Evolutionary conservation across 2,113 vertebrate species (phyloP).

Genomic region (Cyphotilapia sp.): DNA sequence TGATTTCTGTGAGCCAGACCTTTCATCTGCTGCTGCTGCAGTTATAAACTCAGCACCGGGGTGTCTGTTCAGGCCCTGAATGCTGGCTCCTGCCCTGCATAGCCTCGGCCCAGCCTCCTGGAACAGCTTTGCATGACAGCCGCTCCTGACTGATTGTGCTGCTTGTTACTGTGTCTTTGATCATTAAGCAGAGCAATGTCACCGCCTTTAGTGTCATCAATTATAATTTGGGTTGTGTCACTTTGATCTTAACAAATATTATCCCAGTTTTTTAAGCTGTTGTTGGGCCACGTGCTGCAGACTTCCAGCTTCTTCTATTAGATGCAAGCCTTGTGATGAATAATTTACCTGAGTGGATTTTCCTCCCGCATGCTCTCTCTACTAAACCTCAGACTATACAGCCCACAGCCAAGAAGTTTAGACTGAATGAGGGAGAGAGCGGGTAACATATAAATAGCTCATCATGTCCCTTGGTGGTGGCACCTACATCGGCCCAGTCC

Average conservation of each 20-base stretch:
- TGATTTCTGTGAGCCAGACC: background rate
- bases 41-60: background rate
- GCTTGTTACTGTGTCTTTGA: slow-evolving; percentile 59
- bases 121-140: background rate
- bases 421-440: background rate
- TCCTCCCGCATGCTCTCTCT: background rate
- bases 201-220: slow-evolving; percentile 49
- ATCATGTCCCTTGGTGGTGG: slow-evolving; percentile 2
- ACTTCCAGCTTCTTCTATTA: slow-evolving; percentile 9
- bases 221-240: slow-evolving; percentile 38
- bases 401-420: background rate
- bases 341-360: slow-evolving; percentile 42
- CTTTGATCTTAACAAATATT: slow-evolving; percentile 65
- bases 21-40: background rate
- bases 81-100: background rate
- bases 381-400: background rate
- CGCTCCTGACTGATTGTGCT: slow-evolving; percentile 26
- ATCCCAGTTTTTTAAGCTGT: slow-evolving; percentile 13
- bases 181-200: slow-evolving; percentile 54
- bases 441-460: slow-evolving; percentile 17
- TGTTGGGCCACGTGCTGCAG: slow-evolving; percentile 21
- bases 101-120: background rate
- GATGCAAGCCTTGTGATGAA: slow-evolving; percentile 21
- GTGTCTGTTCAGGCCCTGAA: background rate
- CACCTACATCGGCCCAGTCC: slow-evolving; percentile 20